Evolutionary conservation across 1,140 invertebrate genomes (phyloP), one percentile per base, ranked within the genome.

Genomic region (Kradibia gibbosae): DNA sequence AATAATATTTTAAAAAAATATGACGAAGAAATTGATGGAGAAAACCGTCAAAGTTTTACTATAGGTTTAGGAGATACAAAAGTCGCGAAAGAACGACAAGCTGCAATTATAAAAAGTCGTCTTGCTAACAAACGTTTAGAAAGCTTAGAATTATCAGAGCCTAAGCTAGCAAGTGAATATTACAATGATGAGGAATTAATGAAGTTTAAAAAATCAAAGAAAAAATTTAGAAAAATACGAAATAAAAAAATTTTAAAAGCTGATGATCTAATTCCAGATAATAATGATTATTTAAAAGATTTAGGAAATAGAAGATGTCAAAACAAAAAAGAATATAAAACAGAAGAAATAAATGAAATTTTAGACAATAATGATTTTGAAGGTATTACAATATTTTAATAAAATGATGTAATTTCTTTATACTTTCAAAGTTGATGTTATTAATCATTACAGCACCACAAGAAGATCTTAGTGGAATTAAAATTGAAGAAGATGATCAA

Each of bases 191-290:
- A 95, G 79, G 97, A 99, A 91, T 91, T 98, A 89, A 88, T 89
- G 80, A 94, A 92, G 92, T 96, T 99, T 90, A 99, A 99, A 88
- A 99, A 99, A 91, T 93, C 96, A 42, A 99, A 98, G 88, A 98
- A 97, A 88, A 98, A 97, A 92, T 94, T 96, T 83, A 90, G 91
- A 84, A 89, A 72, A 42, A 80, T 81, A 67, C 13, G 70, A 77
- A 81, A 65, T 13, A 83, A 85, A 83, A 91, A 88, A 76, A 87
- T 87, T 73, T 84, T 94, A 0, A 94, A 93, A 82, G 93, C 93
- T 2, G 93, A 94, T 75, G 93, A 94, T 85, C 87, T 94, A 7
- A 65, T 80, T 36, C 25, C 31, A 4, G 28, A 45, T 39, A 88
- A 84, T 65, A 90, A 88, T 60, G 90, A 92, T 87, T 92, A 91